A percentile compares a stretch with the other conserved stretches of the same genome.
phyloP scores from a whole-genome alignment of 30 jellyfish, hydroid and myxozoan genomes.

The Catostylus mosaicus region DNA sequence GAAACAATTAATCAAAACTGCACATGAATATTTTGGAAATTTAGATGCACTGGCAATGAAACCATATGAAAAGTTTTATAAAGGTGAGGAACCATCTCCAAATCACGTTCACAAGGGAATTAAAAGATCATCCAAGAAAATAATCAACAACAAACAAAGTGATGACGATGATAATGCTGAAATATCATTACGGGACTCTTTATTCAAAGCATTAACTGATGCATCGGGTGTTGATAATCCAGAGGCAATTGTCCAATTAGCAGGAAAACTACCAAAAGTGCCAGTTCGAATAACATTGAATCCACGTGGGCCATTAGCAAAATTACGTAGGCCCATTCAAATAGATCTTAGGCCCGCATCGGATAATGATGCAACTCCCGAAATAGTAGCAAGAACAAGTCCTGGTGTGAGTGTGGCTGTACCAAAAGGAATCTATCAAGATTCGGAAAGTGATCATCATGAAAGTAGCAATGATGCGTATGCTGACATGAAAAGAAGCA shows the following conservation, averaged over 20 bases:
- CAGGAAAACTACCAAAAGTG: conserved; percentile 96
- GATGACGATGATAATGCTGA: conserved; percentile 32
- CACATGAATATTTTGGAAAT: conserved; percentile 88
- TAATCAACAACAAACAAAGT: conserved; percentile 5
- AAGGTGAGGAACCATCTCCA: conserved; percentile 39
- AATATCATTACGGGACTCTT: conserved; percentile 15
- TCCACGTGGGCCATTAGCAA: conserved; percentile 98
- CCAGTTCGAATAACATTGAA: conserved; percentile 96
- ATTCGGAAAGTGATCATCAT: conserved; percentile 27
- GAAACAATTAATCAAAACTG: conserved; percentile 80
- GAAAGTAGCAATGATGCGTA: conserved; percentile 67
- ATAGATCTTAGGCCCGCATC: conserved; percentile 93
- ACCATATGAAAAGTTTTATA: conserved; percentile 88
- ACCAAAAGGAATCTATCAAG: conserved; percentile 68
- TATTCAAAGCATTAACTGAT: conserved; percentile 42
- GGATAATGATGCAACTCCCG: conserved; percentile 68
- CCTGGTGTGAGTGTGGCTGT: conserved; percentile 93
- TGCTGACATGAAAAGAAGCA: conserved; percentile 82
- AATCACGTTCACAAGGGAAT: conserved; percentile 44
- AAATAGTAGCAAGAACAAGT: conserved; percentile 82
- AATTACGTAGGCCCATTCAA: conserved; percentile 88
- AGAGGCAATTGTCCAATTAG: conserved; percentile 87
- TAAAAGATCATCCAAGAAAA: conserved; percentile 33
- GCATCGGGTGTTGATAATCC: conserved; percentile 72
- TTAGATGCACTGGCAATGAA: conserved; percentile 92